Conservation (phyloP, 2,797 vertebrate species). For the Sebastolobus altivelis region DNA sequence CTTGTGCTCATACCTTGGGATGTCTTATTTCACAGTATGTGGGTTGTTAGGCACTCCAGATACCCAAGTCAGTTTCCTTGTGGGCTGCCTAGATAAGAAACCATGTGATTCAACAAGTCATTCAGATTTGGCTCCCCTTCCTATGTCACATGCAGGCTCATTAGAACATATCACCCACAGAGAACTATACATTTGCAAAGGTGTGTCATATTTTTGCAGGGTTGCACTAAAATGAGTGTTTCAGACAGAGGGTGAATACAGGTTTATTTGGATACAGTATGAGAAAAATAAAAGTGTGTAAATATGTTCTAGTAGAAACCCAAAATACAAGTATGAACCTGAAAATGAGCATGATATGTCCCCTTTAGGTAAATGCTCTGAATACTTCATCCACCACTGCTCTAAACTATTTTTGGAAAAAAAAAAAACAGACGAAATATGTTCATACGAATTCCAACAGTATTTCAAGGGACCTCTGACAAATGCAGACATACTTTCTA, state of each 20-base stretch:
- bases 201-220: background rate
- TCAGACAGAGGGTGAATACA: background rate
- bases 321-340: background rate
- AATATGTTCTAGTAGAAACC: background rate
- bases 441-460: background rate
- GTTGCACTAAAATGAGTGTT: background rate
- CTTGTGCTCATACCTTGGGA: background rate
- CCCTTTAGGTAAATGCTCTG: background rate
- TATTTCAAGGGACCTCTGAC: background rate
- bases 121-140: background rate
- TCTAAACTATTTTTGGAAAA: background rate
- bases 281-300: background rate
- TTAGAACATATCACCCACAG: background rate
- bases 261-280: background rate
- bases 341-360: background rate
- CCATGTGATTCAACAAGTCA: background rate
- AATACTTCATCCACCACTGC: too few relatives aligned
- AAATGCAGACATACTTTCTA: background rate
- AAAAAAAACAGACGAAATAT: background rate
- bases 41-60: too few relatives aligned
- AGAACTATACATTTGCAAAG: background rate
- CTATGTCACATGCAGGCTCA: background rate
- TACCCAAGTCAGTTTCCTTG: background rate
- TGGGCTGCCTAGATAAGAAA: background rate
- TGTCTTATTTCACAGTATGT: background rate